Conservation (phyloP, 1,140 invertebrate species). For the Gryon sp. region DNA sequence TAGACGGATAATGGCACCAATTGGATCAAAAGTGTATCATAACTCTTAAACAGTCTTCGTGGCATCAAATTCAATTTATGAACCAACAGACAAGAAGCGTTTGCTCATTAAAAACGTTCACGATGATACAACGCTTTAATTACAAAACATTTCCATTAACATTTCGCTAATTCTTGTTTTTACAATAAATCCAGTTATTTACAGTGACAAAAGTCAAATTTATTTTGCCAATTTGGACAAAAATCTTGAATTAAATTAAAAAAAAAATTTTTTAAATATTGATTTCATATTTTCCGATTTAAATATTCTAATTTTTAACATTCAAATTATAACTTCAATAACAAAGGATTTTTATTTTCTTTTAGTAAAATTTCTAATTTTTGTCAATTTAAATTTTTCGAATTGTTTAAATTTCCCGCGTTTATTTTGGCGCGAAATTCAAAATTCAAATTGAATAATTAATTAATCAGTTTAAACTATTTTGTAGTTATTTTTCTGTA, state of each 20-base stretch:
- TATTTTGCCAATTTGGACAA: no score
- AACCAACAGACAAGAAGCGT: conserved; percentile 3
- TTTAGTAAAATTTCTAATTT: neutral
- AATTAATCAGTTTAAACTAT: no score
- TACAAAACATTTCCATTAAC: conserved; percentile 22
- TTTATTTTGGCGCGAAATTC: no score
- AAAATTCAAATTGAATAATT: no score
- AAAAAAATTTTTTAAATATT: neutral
- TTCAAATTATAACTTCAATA: no score
- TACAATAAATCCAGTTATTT: neutral
- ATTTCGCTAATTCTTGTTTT: neutral
- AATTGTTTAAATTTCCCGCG: no score
- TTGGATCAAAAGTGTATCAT: conserved; percentile 52
- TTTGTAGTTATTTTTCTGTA: no score
- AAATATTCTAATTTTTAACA: no score
- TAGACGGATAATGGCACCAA: conserved; percentile 20
- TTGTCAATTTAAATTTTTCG: no score
- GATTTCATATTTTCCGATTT: no score
- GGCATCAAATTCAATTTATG: conserved; percentile 44
- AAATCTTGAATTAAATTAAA: neutral
- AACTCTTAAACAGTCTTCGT: conserved; percentile 26
- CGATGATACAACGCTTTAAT: conserved; percentile 3
- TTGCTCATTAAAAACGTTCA: conserved; percentile 21
- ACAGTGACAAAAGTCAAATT: no score
- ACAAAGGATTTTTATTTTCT: neutral